phyloP scores from a whole-genome alignment of 2,797 vertebrate genomes.

The Phoxinus dragarum region DNA sequence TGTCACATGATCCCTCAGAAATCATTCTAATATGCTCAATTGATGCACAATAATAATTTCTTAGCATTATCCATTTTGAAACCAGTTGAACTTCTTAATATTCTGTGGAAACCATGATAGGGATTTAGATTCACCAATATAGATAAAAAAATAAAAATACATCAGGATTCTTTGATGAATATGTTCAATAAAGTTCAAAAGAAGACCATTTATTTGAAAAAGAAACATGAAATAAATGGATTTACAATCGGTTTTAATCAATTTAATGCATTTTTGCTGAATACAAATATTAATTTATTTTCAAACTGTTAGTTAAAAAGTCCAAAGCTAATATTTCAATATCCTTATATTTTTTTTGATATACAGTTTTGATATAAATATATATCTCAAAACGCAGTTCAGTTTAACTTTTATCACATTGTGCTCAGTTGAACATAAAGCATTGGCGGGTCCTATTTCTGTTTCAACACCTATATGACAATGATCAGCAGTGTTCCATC shows the following conservation, averaged over 20 bases:
- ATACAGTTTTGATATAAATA: no score
- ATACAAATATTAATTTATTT: background rate
- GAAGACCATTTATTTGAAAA: background rate
- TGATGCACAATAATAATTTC: background rate
- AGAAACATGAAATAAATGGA: background rate
- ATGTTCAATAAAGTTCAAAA: background rate
- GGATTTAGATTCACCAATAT: no score
- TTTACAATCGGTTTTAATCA: background rate
- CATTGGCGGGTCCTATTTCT: background rate
- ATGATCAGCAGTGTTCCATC: constrained; percentile 39
- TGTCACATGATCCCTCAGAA: background rate
- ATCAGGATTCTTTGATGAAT: background rate
- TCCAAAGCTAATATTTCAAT: background rate
- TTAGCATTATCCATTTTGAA: background rate
- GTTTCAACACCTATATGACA: constrained; percentile 32
- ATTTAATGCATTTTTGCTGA: background rate
- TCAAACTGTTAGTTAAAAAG: background rate
- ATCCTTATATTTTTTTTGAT: background rate
- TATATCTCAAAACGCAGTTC: background rate
- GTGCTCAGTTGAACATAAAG: background rate
- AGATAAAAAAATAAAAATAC: no score
- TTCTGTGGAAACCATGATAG: background rate
- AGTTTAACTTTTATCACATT: background rate
- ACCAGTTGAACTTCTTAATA: background rate
- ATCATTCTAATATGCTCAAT: background rate